Percentiles rank a stretch among this genome's conserved stretches.
Evolutionary conservation across 2,888 invertebrate genomes (phyloP).

Genomic region (Gymnosoma rotundatum): DNA sequence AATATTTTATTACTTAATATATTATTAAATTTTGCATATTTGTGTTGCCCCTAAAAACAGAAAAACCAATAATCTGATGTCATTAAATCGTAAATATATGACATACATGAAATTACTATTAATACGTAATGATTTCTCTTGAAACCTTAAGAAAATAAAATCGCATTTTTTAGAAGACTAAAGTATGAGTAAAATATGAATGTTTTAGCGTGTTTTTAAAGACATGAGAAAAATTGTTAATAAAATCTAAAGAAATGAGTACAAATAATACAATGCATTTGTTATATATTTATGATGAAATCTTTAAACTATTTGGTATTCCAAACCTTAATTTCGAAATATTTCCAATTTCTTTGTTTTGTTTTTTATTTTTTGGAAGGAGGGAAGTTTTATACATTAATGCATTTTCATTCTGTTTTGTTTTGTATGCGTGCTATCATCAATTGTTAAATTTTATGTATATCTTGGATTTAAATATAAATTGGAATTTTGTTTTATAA

Average conservation of each 20-base stretch:
- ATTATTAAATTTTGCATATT: constrained; percentile 32
- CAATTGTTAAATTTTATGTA: constrained; percentile 65
- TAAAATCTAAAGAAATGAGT: constrained; percentile 12
- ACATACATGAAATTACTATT: constrained; percentile 70
- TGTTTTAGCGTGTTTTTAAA: background rate
- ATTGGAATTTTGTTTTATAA: constrained; percentile 56
- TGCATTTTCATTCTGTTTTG: constrained; percentile 38
- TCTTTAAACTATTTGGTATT: constrained; percentile 52
- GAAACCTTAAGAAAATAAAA: constrained; percentile 4
- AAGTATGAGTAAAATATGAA: background rate
- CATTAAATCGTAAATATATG: constrained; percentile 59
- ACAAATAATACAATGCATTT: constrained; percentile 28
- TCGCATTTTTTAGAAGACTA: background rate
- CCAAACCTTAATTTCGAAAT: constrained; percentile 35
- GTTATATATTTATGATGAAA: constrained; percentile 7
- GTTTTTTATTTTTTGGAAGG: constrained; percentile 18
- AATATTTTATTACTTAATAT: constrained; percentile 70
- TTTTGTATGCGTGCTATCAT: constrained; percentile 23
- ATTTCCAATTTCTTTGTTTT: constrained; percentile 29
- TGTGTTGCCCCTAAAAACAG: background rate
- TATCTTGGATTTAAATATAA: constrained; percentile 66
- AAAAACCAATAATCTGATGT: constrained; percentile 42
- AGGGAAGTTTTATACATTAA: constrained; percentile 17
- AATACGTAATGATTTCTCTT: constrained; percentile 47
- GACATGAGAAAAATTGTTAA: constrained; percentile 49